Conservation (phyloP, 1,140 invertebrate genomes). For the Caerostris darwini region DNA sequence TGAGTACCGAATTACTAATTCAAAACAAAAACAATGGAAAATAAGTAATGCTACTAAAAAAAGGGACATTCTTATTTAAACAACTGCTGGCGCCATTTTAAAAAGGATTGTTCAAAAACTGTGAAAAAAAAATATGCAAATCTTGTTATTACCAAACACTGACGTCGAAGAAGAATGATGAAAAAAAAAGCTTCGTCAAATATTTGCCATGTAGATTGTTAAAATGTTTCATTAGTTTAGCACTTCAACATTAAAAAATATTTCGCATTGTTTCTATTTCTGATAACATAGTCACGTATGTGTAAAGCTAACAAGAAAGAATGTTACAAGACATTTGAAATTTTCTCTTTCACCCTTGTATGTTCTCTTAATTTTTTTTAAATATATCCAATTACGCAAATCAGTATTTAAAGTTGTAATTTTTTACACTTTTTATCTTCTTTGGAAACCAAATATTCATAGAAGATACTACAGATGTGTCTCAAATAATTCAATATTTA, state of each 20-base stretch:
- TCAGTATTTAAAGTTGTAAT: not conserved
- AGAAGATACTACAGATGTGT: not conserved
- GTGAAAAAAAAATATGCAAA: constrained; percentile 7
- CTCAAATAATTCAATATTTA: not conserved
- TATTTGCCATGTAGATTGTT: constrained; percentile 48
- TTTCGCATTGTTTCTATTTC: not conserved
- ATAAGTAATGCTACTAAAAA: not conserved
- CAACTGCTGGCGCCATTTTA: not conserved
- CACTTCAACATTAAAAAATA: constrained; percentile 33
- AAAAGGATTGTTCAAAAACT: not conserved
- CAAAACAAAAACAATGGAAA: not conserved
- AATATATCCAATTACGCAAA: constrained; percentile 16
- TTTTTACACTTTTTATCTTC: not conserved
- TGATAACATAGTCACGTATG: constrained; percentile 15
- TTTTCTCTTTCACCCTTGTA: not conserved
- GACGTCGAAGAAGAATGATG: not conserved
- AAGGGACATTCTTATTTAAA: not conserved
- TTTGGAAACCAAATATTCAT: not conserved
- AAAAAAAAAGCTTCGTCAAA: not conserved
- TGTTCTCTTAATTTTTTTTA: not conserved
- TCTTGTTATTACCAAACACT: not conserved
- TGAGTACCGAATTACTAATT: not conserved
- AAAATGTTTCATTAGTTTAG: constrained; percentile 33
- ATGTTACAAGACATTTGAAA: not conserved
- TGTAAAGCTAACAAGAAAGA: not conserved